Base-by-base conservation (phyloP, 2,888 invertebrate species). In the Polydrusus cervinus region DNA sequence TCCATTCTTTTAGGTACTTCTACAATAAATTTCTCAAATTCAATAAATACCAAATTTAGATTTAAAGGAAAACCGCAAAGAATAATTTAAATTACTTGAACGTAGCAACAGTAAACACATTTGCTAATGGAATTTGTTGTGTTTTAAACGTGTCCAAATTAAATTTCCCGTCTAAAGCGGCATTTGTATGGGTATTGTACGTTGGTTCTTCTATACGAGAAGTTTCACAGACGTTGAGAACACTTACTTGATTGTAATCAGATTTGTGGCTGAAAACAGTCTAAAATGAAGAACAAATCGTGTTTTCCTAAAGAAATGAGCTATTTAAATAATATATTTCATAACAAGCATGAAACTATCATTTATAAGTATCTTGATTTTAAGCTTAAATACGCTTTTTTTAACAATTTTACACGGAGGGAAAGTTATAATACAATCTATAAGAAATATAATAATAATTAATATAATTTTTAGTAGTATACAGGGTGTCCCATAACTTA, bases 71-170 rank as follows among this genome's bases (percentile, higher is more conserved):
- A 47, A 34, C 40, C 34, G 61, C 5, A 53, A 53, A 11, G 30
- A 53, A 20, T 66, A 65, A 65, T 72, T 66, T 57, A 57, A 45
- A 66, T 57, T 65, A 34, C 72, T 57, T 20, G 60, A 57, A 65
- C 72, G 57, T 66, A 66, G 66, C 72, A 66, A 72, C 64, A 66
- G 72, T 72, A 72, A 72, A 72, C 72, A 72, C 72, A 57, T 72
- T 72, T 66, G 65, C 72, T 66, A 72, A 72, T 72, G 66, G 60
- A 72, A 65, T 72, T 72, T 72, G 72, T 72, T 66, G 72, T 72
- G 66, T 72, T 72, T 72, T 57, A 66, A 66, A 72, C 72, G 72
- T 72, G 72, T 65, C 66, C 40, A 57, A 72, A 72, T 72, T 72
- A 66, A 72, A 65, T 72, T 70, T 61, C 61, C 5, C 11, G 14